These are phyloP conservation scores for Erebia epiphron DNA, from an alignment of 2,888 invertebrate genomes.

Conservation along the genomic window DNA sequence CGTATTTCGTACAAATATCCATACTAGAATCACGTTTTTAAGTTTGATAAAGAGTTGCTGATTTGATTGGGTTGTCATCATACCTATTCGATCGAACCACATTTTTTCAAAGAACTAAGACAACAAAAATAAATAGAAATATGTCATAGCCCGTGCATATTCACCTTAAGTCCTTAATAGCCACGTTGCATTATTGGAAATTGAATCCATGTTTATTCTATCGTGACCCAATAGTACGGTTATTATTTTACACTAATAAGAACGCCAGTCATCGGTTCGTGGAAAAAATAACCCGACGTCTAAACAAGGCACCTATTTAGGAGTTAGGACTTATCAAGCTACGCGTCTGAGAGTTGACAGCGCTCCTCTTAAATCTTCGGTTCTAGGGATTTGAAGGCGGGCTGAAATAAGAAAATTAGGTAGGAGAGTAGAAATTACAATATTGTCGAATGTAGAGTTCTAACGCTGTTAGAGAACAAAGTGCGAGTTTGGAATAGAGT, in stretches of 20 bases:
- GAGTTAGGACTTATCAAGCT: not conserved
- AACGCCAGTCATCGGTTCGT: slow-evolving; percentile 34
- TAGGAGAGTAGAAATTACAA: no score
- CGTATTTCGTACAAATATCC: no score
- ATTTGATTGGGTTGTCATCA: no score
- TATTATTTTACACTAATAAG: slow-evolving; percentile 28
- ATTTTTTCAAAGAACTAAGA: no score
- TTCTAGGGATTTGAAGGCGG: not conserved
- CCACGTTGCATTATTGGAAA: slow-evolving; percentile 38
- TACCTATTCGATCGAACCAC: no score
- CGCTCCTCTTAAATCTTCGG: not conserved
- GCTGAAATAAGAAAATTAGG: no score
- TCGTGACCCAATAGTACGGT: slow-evolving; percentile 47
- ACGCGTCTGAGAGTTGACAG: not conserved
- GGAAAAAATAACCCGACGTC: slow-evolving; percentile 32
- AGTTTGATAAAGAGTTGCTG: no score
- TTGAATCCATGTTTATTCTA: slow-evolving; percentile 50
- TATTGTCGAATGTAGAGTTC: no score
- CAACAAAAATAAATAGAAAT: not conserved
- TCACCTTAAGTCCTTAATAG: slow-evolving; percentile 24
- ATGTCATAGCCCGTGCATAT: not conserved
- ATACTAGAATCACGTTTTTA: no score
- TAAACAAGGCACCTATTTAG: slow-evolving; percentile 21
- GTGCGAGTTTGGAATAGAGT: no score
- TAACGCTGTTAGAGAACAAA: no score